phyloP scores from a whole-genome alignment of 2,113 vertebrate genomes.

The Xyliphius kryptos region DNA sequence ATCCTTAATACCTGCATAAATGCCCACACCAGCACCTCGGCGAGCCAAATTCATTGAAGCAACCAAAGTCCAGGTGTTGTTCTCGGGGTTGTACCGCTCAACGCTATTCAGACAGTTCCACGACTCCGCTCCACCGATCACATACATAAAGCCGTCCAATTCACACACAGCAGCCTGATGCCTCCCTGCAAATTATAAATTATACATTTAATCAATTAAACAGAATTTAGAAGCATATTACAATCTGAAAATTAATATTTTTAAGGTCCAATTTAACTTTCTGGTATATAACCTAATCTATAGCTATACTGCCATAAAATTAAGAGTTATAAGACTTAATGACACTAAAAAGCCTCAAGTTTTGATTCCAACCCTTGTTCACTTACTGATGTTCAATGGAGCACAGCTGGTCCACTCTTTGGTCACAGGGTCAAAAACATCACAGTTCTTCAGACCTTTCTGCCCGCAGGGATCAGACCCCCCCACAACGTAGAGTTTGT shows the following conservation, averaged over 20 bases:
- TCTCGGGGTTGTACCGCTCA: slow-evolving; percentile 90
- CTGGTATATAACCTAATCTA: too few species aligned
- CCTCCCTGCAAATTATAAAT: slow-evolving; percentile 72
- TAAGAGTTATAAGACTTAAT: too few species aligned
- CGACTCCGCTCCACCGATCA: slow-evolving; percentile 89
- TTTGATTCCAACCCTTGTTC: not conserved
- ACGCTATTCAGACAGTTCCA: slow-evolving; percentile 97
- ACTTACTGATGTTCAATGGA: slow-evolving; percentile 87
- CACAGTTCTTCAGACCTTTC: slow-evolving; percentile 96
- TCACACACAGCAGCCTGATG: slow-evolving; percentile 94
- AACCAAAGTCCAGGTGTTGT: slow-evolving; percentile 91
- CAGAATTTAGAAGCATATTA: too few species aligned
- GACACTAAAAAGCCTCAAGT: too few species aligned
- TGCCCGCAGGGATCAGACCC: slow-evolving; percentile 96
- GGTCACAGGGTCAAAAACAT: slow-evolving; percentile 87
- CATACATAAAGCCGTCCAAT: slow-evolving; percentile 84
- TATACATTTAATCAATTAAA: too few species aligned
- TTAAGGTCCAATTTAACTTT: too few species aligned
- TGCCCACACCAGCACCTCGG: slow-evolving; percentile 82
- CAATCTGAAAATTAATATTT: too few species aligned
- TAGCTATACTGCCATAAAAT: too few species aligned
- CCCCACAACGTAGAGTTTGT: slow-evolving; percentile 88
- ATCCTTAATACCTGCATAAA: slow-evolving; percentile 69
- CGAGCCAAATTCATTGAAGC: slow-evolving; percentile 93
- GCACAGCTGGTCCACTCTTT: slow-evolving; percentile 90